Base-by-base conservation (phyloP, 1,140 invertebrate species). In the Hylaeus volcanicus region DNA sequence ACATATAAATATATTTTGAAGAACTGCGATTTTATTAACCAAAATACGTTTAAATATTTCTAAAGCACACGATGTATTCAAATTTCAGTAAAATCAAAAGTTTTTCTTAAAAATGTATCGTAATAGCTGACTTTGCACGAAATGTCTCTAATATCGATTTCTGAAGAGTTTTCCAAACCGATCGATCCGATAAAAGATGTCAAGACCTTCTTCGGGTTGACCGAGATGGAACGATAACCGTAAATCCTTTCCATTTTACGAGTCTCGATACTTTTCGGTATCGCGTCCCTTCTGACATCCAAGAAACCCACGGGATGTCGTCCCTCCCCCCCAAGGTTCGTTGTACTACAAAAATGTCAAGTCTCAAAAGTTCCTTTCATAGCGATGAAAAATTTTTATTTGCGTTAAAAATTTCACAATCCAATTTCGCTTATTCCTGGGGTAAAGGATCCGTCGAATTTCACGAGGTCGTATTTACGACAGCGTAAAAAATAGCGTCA, bases 401-500 rank as follows among this genome's bases (percentile, higher is more conserved):
- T 14, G 26, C 71, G 26, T 79, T 79, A 56, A 79, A 74, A 79
- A 74, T 79, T 79, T 79, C 77, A 74, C 70, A 74, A 58, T 79
- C 77, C 77, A 74, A 79, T 79, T 51, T 64, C 70, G 8, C 14
- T 14, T 14, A 65, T 51, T 64, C 26, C 6, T 48, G 1, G 2
- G 1, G 5, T 15, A 26, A 11, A 65, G 1, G 39, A 43, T 11
- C 37, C 45, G 9, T 43, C 9, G 37, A 63, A 56, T 45, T 74
- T 73, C 15, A 65, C 43, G 56, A 15, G 2, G 41, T 65, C n/a
- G n/a, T 56, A 26, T 64, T 79, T 56, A 64, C 60, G 48, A 12
- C 0, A 6, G 11, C 39, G 48, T 72, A 69, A 69, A 68, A 26
- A 48, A 43, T 53, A 53, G 9, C 12, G 66, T 43, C 58, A 63